Evolutionary conservation across 2,888 invertebrate genomes (phyloP), one percentile per base, ranked within the genome.

Genomic region (Sylvicola cinctus): DNA sequence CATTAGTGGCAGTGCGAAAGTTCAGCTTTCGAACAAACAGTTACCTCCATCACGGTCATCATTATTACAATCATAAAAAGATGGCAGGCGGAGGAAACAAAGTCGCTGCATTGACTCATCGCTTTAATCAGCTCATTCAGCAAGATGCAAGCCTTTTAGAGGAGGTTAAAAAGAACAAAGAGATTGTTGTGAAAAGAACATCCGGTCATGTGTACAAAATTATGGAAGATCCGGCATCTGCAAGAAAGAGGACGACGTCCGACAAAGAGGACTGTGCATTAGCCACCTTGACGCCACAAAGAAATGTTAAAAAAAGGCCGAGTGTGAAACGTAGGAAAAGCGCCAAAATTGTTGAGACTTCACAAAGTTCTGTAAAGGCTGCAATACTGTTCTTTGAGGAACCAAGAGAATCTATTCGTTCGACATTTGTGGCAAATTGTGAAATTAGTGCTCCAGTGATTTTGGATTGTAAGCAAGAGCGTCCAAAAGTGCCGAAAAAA

Each of bases 101-200:
- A 50, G 77, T 77, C 25, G 70, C 74, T 31, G 68, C 71, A 48
- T 51, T 77, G 37, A 71, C 76, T 2, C 67, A 68, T 41, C 74
- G 74, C 47, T 77, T 74, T 46, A 75, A 77, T 48, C 67, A 70
- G 48, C 59, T 74, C 45, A 63, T 69, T 40, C 54, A 57, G 35
- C 52, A 54, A 39, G 57, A 58, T 39, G 46, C 47, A 10, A 11
- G 25, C 11, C 46, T 64, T 6, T 48, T 64, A 28, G 65, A 65
- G 41, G 66, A 67, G 46, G 61, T 66, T 4, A 68, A 67, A 50
- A 58, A 69, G 34, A 54, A 52, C 16, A 68, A 65, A 45, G 63
- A 47, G 51, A 66, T 60, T 50, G 65, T 64, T 29, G 43, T 61
- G 38, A 43, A 49, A 48, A 47, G 49, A 42, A 57, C 52, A 43